Evolutionary conservation across 1,140 invertebrate species (phyloP).

Genomic region (Drosophila cardini): DNA sequence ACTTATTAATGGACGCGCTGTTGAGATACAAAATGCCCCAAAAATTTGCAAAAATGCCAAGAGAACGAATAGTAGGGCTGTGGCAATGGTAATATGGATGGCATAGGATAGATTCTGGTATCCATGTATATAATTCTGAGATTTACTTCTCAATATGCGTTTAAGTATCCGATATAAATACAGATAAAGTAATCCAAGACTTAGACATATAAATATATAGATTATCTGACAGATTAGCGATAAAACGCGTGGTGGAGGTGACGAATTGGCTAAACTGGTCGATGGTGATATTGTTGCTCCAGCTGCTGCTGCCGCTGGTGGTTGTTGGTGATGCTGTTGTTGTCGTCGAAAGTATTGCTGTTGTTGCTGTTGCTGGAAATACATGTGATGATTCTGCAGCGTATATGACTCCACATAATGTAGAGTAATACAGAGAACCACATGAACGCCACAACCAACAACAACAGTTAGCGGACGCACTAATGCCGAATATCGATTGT

Average conservation of each 20-base stretch:
- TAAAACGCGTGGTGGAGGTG: conserved; percentile 85
- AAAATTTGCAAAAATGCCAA: conserved; percentile 93
- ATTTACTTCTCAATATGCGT: conserved; percentile 88
- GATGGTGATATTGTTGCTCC: conserved; percentile 30
- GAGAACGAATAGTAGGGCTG: conserved; percentile 92
- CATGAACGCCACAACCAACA: conserved; percentile 90
- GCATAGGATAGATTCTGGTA: conserved; percentile 90
- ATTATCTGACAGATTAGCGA: conserved; percentile 92
- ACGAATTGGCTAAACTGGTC: conserved; percentile 46
- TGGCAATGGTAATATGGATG: conserved; percentile 93
- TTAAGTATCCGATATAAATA: conserved; percentile 91
- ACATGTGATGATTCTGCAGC: conserved; percentile 67
- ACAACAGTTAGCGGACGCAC: conserved; percentile 91
- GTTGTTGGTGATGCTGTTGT: conserved; percentile 29
- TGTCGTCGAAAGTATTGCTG: conserved; percentile 60
- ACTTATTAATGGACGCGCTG: conserved; percentile 70
- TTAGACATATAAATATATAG: conserved; percentile 91
- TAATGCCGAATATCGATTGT: conserved; percentile 88
- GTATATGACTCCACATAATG: conserved; percentile 89
- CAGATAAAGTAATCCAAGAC: conserved; percentile 92
- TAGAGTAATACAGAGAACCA: conserved; percentile 91
- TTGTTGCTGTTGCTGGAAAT: conserved; percentile 74
- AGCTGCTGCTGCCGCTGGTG: conserved; percentile 40
- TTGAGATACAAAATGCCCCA: conserved; percentile 87
- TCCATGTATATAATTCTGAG: conserved; percentile 88